Base-by-base conservation (phyloP, 2,888 invertebrate genomes). In the Nemotelus pantherinus region DNA sequence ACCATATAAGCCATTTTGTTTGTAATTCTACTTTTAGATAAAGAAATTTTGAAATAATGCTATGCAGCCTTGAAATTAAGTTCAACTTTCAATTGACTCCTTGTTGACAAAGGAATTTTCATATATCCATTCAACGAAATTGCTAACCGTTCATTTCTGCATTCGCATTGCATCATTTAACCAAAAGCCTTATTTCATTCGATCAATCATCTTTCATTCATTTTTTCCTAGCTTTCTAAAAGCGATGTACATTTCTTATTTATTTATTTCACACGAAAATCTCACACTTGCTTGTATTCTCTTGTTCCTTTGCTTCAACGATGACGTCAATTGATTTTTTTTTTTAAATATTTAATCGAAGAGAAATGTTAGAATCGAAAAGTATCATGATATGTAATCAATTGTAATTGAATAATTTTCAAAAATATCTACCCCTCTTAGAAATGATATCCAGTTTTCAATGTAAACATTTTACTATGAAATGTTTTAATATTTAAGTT, bases 61-160 rank as follows among this genome's bases (percentile, higher is more conserved):
- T 43, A 63, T 63, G 3, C 9, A 25, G 3, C 43, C 25, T 5
- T 7, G 25, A 57, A 25, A 57, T 58, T 47, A 25, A n/a, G 50
- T 41, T 3, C 41, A 58, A 58, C 10, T 43, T 60, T 77, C 76
- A 70, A 77, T 76, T 77, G 80, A 64, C 85, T 80, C 86, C 86
- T 87, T 86, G 86, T 86, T 86, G 85, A 85, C 85, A 84, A 86
- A 85, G 86, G 85, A 55, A 50, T 43, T 45, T 47, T 55, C 39
- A 53, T 10, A 3, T 41, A 55, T 55, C 43, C 70, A 70, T 47
- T n/a, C 39, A 39, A 63, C 6, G 6, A 39, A 5, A 5, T 25
- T 25, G 25, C 25, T 25, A 25, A 25, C 25, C 25, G 25, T 25
- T 25, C 25, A 25, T 25, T 25, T 25, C 25, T 25, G 10, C 65